Evolutionary conservation across 2,888 invertebrate genomes (phyloP), one percentile per base, ranked within the genome.

Genomic region (Patella ulyssiponensis): DNA sequence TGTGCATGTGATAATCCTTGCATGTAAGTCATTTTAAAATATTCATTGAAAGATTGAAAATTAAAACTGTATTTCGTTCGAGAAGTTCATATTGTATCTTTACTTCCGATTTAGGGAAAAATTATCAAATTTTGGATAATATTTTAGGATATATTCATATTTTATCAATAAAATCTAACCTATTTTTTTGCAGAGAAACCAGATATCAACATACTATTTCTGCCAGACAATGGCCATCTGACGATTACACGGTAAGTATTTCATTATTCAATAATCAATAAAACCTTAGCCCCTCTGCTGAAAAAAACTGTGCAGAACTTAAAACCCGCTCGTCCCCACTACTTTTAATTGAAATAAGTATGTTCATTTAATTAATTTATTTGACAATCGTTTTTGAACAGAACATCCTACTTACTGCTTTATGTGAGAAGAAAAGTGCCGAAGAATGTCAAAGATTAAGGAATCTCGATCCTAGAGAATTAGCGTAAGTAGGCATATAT

Each of bases 121-220:
- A 44, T 3, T 44, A 7, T 9, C 44, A 44, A 44, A 44, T 44
- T 44, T 44, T 44, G 44, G 9, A 9, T 44, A 44, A 44, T 9
- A 44, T 44, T 44, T 44, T 9, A 9, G 9, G 44, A 44, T 44
- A 5, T 5, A 33, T 33, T 33, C 3, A 33, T 44, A 44, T 9
- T 44, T 44, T 9, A 44, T 44, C 44, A 44, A 44, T 44, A 44
- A 44, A 44, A 44, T 44, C 44, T 44, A 44, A 44, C 9, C 15
- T 20, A 15, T 33, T 58, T 23, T 75, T 54, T 73, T 71, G 12
- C 76, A 85, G 84, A 2, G 84, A 85, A 71, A 74, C 56, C 2
- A 73, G 79, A n/a, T 85, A 82, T 72, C 79, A 79, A 56, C 81
- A 81, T 64, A 82, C 78, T 4, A 56, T 83, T n/a, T 83, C 85